Evolutionary conservation across 2,888 invertebrate genomes (phyloP).

Genomic region (Amblyjoppa proteus): DNA sequence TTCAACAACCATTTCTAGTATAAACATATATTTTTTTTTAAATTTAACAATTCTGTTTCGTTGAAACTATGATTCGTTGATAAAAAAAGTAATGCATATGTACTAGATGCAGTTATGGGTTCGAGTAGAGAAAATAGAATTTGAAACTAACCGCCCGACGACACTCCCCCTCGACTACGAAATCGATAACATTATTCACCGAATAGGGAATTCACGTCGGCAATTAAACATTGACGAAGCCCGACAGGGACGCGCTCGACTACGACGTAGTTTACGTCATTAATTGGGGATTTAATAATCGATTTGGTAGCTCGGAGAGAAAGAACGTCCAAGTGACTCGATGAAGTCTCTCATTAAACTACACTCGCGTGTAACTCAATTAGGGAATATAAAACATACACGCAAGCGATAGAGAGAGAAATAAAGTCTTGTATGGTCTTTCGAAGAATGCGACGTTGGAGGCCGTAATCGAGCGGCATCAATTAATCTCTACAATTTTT

Average conservation of each 20-base stretch:
- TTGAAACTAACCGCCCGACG: background rate
- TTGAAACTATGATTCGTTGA: no score
- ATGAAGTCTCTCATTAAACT: slow-evolving; percentile 53
- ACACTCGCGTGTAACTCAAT: slow-evolving; percentile 68
- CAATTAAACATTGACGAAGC: slow-evolving; percentile 43
- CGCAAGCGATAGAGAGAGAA: slow-evolving; percentile 11
- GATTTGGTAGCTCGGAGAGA: slow-evolving; percentile 53
- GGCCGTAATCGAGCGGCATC: slow-evolving; percentile 63
- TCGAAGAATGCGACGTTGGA: slow-evolving; percentile 54
- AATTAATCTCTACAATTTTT: slow-evolving; percentile 59
- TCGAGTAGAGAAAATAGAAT: background rate
- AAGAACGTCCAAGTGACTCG: slow-evolving; percentile 42
- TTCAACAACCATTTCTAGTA: no score
- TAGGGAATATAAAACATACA: slow-evolving; percentile 67
- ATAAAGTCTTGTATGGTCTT: slow-evolving; percentile 45
- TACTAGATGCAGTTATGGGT: background rate
- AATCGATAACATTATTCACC: slow-evolving; percentile 30
- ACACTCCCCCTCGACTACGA: background rate
- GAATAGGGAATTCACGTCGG: slow-evolving; percentile 44
- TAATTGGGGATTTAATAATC: slow-evolving; percentile 67
- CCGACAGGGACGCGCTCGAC: background rate
- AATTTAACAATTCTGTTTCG: background rate
- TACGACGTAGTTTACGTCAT: slow-evolving; percentile 42
- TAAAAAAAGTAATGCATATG: background rate
- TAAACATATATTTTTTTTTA: background rate